These are phyloP conservation scores for Apaloderma vittatum DNA, from an alignment of 2,113 vertebrate species.

Conservation along the genomic window DNA sequence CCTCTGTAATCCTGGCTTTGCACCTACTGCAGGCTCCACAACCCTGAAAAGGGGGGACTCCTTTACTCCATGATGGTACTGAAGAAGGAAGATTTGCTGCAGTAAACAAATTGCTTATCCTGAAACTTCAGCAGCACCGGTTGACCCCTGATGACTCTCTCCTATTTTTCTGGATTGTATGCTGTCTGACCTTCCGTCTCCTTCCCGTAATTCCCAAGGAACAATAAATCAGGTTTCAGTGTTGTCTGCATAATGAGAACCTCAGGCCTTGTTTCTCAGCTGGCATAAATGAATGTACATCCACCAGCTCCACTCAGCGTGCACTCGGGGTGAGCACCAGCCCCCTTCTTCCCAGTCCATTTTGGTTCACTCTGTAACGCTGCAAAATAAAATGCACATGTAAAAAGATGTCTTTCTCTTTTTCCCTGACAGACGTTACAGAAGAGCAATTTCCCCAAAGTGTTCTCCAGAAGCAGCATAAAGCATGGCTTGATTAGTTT, in stretches of 20 bases:
- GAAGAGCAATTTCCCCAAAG: conserved; percentile 1
- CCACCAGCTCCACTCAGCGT: neutral
- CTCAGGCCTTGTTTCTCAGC: neutral
- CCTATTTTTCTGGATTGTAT: neutral
- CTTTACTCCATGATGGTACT: fast-evolving
- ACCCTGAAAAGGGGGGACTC: neutral
- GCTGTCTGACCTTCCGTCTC: neutral
- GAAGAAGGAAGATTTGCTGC: neutral
- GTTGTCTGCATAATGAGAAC: neutral
- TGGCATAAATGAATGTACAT: neutral
- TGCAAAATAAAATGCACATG: neutral
- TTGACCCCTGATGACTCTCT: neutral
- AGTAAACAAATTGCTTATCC: neutral
- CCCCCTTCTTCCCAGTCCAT: fast-evolving
- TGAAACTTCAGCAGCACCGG: neutral
- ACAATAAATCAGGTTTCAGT: neutral
- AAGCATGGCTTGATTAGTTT: neutral
- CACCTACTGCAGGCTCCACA: fast-evolving
- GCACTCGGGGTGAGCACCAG: neutral
- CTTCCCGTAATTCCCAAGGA: neutral
- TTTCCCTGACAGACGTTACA: neutral
- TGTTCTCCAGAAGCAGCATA: neutral
- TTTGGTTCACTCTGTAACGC: neutral
- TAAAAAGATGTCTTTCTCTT: neutral
- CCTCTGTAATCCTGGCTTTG: neutral